Evolutionary conservation across 35 echinoderm and acorn worm genomes (phyloP), one percentile per base, ranked within the genome.

Genomic region (Apostichopus californicus): DNA sequence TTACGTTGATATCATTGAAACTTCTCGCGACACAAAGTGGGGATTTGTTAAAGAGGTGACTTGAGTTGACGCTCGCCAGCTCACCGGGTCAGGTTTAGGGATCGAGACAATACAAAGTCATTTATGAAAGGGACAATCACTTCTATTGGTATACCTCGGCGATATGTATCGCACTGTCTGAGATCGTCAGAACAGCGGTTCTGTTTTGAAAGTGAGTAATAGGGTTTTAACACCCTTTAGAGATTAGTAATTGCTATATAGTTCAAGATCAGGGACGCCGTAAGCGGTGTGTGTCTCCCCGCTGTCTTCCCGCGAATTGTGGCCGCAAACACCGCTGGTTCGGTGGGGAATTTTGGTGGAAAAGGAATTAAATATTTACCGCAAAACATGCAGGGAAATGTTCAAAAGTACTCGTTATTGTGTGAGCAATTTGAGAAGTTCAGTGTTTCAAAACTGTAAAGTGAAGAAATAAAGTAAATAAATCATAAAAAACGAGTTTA

Each of bases 221-320:
- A 83, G 14, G 64, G 80, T 57, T 83, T 83, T 55, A 83, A 83
- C 80, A 83, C 80, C 80, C 80, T n/a, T 80, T 75, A 14, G 11
- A 26, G 53, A 83, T 55, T 55, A 83, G 55, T 83, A 26, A 5
- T 12, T 55, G 28, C 11, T 83, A 83, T 83, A 23, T 54, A 54
- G 80, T 54, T 83, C 80, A 83, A 83, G 80, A 83, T 83, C 80
- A 83, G 5, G 80, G 80, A 20, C 80, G 80, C 80, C 80, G 80
- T 57, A 26, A 57, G 80, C 80, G 52, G 17, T 10, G 52, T 17
- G 52, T 54, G 5, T 55, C 53, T 55, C 52, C 80, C 80, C 52
- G 80, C 80, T 83, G 80, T 18, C 80, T 83, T 83, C 80, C 80
- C 80, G 54, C 13, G 80, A 83, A 83, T 10, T 55, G 5, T 13